Evolutionary conservation across 2,797 vertebrate genomes (phyloP).

Genomic region (Podargus strigoides): DNA sequence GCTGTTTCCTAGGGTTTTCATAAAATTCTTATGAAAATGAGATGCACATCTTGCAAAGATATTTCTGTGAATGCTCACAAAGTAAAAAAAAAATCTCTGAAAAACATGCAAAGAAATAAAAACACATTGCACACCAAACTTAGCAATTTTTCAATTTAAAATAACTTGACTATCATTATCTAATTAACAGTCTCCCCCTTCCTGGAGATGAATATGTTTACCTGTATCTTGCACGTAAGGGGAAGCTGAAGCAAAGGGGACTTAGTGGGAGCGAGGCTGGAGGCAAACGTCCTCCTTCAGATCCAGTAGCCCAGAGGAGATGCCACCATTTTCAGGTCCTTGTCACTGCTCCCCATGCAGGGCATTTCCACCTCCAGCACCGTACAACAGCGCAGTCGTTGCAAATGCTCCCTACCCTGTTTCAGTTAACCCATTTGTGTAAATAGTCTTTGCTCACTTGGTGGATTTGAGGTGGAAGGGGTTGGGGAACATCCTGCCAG

Average conservation of each 20-base stretch:
- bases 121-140: not conserved
- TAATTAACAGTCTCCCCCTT: not conserved
- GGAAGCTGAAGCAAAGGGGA: not conserved
- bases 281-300: not conserved
- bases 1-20: not conserved
- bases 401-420: fast-evolving
- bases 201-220: not conserved
- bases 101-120: not conserved
- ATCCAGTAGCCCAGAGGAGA: no score
- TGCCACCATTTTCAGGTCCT: not conserved
- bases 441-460: not conserved
- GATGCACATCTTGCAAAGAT: not conserved
- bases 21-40: not conserved
- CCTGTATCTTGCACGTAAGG: not conserved
- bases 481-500: not conserved
- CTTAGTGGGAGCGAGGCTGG: not conserved
- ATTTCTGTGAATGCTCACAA: not conserved
- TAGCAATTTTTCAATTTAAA: not conserved
- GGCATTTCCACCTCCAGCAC: not conserved
- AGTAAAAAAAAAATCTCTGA: not conserved
- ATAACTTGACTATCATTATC: not conserved
- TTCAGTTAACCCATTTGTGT: fast-evolving
- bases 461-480: not conserved
- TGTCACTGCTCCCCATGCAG: fast-evolving
- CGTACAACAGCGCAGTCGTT: fast-evolving